These are phyloP conservation scores for Phalera bucephala DNA, from an alignment of 2,888 invertebrate genomes.

Conservation along the genomic window DNA sequence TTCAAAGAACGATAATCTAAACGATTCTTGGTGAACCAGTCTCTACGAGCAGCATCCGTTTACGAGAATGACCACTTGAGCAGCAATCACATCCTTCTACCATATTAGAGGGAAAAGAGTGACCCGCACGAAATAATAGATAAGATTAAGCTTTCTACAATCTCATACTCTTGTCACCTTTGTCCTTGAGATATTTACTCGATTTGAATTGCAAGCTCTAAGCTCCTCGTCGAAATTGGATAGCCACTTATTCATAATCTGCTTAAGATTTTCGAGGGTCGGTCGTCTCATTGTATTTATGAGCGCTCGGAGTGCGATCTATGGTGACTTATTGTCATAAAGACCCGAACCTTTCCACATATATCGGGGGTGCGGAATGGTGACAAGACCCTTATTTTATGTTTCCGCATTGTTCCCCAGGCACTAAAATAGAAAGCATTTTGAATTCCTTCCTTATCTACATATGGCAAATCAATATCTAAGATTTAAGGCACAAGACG, in stretches of 20 bases:
- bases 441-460: slow-evolving; percentile 22
- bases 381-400: slow-evolving; percentile 38
- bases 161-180: slow-evolving; percentile 45
- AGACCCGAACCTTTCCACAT: slow-evolving; percentile 36
- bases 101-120: no score
- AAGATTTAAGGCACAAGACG: slow-evolving; percentile 14
- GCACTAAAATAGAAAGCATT: slow-evolving; percentile 26
- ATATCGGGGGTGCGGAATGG: slow-evolving; percentile 24
- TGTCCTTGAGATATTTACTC: slow-evolving; percentile 44
- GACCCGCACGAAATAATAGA: no score
- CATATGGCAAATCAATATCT: slow-evolving; percentile 23
- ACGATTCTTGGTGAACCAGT: no score
- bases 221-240: slow-evolving; percentile 31
- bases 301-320: slow-evolving; percentile 34
- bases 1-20: no score
- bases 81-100: no score
- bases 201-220: slow-evolving; percentile 39
- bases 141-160: slow-evolving; percentile 48
- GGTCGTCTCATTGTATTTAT: slow-evolving; percentile 50
- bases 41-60: no score
- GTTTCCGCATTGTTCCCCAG: slow-evolving; percentile 30
- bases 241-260: slow-evolving; percentile 50
- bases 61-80: no score
- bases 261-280: slow-evolving; percentile 46
- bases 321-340: slow-evolving; percentile 40